Evolutionary conservation across 2,113 vertebrate species (phyloP).

Genomic region (Antechinus stuartii): DNA sequence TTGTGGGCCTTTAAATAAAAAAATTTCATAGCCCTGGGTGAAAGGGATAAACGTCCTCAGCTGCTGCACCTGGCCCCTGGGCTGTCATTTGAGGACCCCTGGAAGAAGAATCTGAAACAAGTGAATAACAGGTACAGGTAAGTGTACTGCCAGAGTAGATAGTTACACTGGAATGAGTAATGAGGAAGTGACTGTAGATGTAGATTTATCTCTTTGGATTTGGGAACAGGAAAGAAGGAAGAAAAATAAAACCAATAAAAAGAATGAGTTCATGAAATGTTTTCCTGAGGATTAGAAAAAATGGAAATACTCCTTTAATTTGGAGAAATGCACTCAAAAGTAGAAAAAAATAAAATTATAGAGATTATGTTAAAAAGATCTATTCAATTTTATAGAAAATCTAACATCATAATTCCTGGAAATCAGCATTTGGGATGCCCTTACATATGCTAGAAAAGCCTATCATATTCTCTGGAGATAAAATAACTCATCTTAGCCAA

Average conservation of each 20-base stretch:
- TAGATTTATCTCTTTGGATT: neutral
- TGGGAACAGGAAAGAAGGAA: neutral
- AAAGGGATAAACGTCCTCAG: no score
- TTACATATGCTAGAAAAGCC: constrained; percentile 45
- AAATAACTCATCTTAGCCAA: constrained; percentile 8
- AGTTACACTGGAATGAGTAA: neutral
- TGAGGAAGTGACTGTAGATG: constrained; percentile 11
- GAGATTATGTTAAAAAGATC: neutral
- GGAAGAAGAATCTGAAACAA: neutral
- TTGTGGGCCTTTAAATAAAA: no score
- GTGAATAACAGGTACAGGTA: neutral
- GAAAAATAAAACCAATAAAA: neutral
- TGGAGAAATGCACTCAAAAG: neutral
- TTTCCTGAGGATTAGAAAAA: neutral
- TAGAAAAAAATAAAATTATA: neutral
- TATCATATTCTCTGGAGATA: constrained; percentile 53
- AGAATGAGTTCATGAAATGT: neutral
- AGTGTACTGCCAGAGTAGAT: neutral
- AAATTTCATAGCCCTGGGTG: no score
- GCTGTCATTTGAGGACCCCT: no score
- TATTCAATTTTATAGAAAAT: neutral
- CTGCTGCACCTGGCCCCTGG: no score
- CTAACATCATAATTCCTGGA: neutral
- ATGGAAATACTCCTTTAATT: neutral
- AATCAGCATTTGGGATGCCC: neutral